These are phyloP conservation scores for Pao palembangensis DNA, from an alignment of 2,113 vertebrate species.

Conservation along the genomic window DNA sequence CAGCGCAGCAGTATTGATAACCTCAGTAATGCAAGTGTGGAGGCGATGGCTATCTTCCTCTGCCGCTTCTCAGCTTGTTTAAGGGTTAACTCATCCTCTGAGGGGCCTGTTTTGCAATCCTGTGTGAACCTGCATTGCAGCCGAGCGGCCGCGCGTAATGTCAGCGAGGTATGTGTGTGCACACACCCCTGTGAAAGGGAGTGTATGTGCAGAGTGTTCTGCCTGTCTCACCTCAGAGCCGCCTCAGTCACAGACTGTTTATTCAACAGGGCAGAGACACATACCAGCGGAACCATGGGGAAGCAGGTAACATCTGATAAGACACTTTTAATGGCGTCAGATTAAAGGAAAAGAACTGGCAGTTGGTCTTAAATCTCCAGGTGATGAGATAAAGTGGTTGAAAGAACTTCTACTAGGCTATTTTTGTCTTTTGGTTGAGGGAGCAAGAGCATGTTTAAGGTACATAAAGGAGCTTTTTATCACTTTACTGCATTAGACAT, in stretches of 20 bases:
- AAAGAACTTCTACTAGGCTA: neutral
- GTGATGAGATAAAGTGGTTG: neutral
- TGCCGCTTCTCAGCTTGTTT: constrained; percentile 13
- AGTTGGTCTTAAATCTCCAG: constrained; percentile 5
- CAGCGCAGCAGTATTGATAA: no score
- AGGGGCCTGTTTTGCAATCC: constrained; percentile 40
- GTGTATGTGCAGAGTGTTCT: constrained; percentile 59
- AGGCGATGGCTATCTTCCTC: constrained; percentile 17
- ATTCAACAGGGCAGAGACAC: constrained; percentile 49
- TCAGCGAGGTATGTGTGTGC: constrained; percentile 56
- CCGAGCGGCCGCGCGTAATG: constrained; percentile 51
- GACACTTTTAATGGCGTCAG: constrained; percentile 13
- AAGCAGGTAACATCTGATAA: constrained; percentile 67
- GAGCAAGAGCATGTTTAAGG: no score
- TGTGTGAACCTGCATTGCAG: constrained; percentile 69
- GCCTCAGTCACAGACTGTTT: constrained; percentile 38
- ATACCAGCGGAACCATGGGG: constrained; percentile 58
- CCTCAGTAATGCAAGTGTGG: no score
- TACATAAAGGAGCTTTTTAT: no score
- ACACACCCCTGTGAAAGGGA: constrained; percentile 58
- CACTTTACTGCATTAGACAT: no score
- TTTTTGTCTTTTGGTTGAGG: no score
- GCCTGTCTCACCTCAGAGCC: constrained; percentile 57
- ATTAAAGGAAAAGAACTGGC: constrained; percentile 20
- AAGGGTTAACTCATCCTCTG: constrained; percentile 53